A percentile compares a stretch with the other conserved stretches of the same genome.
Conservation (phyloP, 1,140 invertebrate genomes). For the Acromyrmex charruanus region DNA sequence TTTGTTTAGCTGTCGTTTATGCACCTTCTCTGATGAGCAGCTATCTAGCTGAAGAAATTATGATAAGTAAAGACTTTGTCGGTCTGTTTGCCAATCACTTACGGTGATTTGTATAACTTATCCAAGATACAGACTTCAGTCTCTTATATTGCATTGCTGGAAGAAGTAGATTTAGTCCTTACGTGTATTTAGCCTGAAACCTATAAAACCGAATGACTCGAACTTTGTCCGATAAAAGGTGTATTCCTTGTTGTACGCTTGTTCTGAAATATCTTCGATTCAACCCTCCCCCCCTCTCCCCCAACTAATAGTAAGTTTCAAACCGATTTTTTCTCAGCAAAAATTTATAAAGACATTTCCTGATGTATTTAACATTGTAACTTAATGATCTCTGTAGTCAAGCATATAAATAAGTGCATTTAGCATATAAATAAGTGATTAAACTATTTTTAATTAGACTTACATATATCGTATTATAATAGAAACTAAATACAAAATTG, state of each 20-base stretch:
- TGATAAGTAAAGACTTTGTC: slow-evolving; percentile 65
- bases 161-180: slow-evolving; percentile 74
- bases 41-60: slow-evolving; percentile 51
- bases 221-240: slow-evolving; percentile 83
- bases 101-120: slow-evolving; percentile 74
- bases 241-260: slow-evolving; percentile 46
- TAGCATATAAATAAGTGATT: not conserved
- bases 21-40: slow-evolving; percentile 25
- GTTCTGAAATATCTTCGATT: slow-evolving; percentile 57
- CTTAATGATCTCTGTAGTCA: not conserved
- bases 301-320: slow-evolving; percentile 13
- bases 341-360: slow-evolving; percentile 5
- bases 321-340: not conserved
- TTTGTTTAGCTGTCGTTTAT: not conserved
- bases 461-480: not conserved
- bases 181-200: slow-evolving; percentile 79
- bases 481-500: not conserved
- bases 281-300: not conserved
- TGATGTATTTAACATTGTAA: not conserved
- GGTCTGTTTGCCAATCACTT: slow-evolving; percentile 83
- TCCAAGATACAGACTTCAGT: slow-evolving; percentile 55
- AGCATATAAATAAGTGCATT: not conserved
- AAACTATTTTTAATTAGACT: slow-evolving; percentile 1
- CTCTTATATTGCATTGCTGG: slow-evolving; percentile 71
- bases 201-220: slow-evolving; percentile 83